These are phyloP conservation scores for Morus bassanus DNA, from an alignment of 2,797 vertebrate species.

Conservation along the genomic window DNA sequence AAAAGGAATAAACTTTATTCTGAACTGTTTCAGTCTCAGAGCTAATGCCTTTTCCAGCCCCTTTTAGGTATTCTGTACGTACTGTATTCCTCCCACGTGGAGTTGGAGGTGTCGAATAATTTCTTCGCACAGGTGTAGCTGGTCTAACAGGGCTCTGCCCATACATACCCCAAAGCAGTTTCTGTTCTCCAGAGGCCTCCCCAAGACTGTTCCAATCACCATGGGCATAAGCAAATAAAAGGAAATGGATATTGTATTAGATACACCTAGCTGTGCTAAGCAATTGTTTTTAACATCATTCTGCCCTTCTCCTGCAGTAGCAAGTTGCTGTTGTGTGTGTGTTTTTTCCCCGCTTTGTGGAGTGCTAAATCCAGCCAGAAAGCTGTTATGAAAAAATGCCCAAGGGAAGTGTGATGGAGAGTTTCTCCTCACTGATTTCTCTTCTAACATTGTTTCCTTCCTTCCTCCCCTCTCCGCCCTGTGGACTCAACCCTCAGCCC, in stretches of 20 bases:
- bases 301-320: background rate
- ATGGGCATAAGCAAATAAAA: background rate
- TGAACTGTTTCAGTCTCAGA: background rate
- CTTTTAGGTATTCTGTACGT: background rate
- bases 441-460: slow-evolving; percentile 62
- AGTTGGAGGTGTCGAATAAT: background rate
- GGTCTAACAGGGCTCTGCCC: background rate
- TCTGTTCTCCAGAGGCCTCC: background rate
- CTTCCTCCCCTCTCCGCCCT: slow-evolving; percentile 55
- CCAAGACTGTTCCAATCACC: background rate
- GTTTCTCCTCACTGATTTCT: slow-evolving; percentile 48
- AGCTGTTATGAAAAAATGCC: slow-evolving; percentile 35
- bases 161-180: background rate
- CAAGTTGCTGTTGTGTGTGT: background rate
- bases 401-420: slow-evolving; percentile 44
- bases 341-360: background rate
- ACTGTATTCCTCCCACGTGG: background rate
- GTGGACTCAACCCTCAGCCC: background rate
- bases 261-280: background rate
- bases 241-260: background rate
- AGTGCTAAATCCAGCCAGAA: slow-evolving; percentile 46
- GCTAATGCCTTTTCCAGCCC: background rate
- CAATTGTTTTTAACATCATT: background rate
- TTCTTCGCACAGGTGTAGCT: background rate
- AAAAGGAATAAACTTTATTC: background rate